Base-by-base conservation (phyloP, 2,113 vertebrate genomes). In the Greenwoodochromis staneri region DNA sequence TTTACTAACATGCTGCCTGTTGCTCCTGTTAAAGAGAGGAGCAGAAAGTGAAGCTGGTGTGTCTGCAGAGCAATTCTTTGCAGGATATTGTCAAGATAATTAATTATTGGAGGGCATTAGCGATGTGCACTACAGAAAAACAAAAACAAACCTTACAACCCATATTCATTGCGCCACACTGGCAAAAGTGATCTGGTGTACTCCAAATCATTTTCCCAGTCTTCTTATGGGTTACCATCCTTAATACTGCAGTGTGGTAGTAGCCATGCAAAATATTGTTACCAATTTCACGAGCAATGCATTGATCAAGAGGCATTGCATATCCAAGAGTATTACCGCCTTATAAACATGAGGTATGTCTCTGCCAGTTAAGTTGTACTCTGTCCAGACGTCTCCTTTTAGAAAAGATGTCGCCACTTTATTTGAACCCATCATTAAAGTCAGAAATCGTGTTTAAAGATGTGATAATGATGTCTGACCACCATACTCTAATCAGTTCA, bases 1-100 rank as follows among this genome's bases (percentile, higher is more conserved):
- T 99, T 98, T 89, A 99, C 95, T 49, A 99, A 96, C 93, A 99
- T 96, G 92, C 93, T 97, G 66, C 97, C 97, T 93, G 97, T 96
- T 87, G 97, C 86, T 45, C 93, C 96, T 96, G 96, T 95, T 88
- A 47, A 61, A 81, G 73, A 76, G 12, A 40, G 49, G 49, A 87
- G 27, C 53, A 69, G 34, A 69, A 69, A 38, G 63, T 34, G 10
- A 78, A 19, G 73, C 10, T 31, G 16, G 27, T 31, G 42, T 31
- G 42, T 49, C 17, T 49, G 27, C 42, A 31, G 42, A 49, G 24
- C 16, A 78, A 31, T 49, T 78, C 24, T 78, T 78, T 49, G 45
- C 27, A 76, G 71, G 42, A 49, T 78, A 51, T 49, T 10, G 14
- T 78, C 24, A 49, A 31, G 16, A 78, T 78, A 49, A 31, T 47